These are phyloP conservation scores for Rambutsinella grinnellia DNA, from an alignment of 2,888 invertebrate species.

Conservation along the genomic window DNA sequence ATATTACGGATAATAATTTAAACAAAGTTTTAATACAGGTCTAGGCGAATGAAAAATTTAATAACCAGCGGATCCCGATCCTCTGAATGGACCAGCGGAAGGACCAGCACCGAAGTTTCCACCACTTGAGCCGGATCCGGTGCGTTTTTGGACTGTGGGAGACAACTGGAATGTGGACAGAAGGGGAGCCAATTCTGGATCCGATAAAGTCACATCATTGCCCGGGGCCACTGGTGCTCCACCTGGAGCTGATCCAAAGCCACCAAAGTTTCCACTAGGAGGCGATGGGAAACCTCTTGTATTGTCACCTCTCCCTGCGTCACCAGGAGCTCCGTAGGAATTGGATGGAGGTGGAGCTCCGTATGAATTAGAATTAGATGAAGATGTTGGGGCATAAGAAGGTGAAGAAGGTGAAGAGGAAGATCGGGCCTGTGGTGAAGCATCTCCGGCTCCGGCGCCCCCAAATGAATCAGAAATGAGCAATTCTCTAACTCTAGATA, in stretches of 20 bases:
- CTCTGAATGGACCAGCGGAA: too few species aligned
- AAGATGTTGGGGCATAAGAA: slow-evolving; percentile 5
- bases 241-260: neutral
- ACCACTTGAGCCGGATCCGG: too few species aligned
- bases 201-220: slow-evolving; percentile 9
- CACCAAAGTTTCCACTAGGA: neutral
- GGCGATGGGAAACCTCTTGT: neutral
- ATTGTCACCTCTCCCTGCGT: too few species aligned
- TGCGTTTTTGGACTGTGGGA: slow-evolving; percentile 7
- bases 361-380: slow-evolving; percentile 15
- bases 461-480: slow-evolving; percentile 15
- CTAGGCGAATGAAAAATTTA: too few species aligned
- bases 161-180: slow-evolving; percentile 35
- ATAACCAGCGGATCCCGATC: too few species aligned
- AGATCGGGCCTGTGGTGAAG: neutral
- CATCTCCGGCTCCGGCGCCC: neutral
- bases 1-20: too few species aligned
- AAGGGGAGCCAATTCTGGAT: slow-evolving; percentile 33
- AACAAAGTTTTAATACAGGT: too few species aligned
- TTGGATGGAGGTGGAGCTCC: slow-evolving; percentile 2
- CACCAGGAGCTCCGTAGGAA: slow-evolving; percentile 1
- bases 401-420: neutral
- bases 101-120: too few species aligned
- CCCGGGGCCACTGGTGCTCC: neutral
- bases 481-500: slow-evolving; percentile 23